A percentile compares a stretch with the other conserved stretches of the same genome.
Conservation (phyloP, 2,113 vertebrate species). For the Limnothrissa miodon region DNA sequence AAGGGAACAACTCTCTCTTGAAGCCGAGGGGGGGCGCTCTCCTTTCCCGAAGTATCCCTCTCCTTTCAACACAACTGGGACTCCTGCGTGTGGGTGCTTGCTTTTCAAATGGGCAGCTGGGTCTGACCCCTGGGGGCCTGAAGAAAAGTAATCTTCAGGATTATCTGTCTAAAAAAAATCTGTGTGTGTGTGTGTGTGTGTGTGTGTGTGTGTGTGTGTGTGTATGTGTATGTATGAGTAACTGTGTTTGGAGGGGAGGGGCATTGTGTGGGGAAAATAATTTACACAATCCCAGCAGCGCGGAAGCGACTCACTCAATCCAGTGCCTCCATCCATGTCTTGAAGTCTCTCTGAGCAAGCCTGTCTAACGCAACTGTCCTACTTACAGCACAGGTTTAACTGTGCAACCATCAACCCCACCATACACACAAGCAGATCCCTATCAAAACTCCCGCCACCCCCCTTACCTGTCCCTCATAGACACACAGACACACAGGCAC, state of each 20-base stretch:
- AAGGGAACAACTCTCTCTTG: neutral
- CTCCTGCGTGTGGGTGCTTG: neutral
- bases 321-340: neutral
- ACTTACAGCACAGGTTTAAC: neutral
- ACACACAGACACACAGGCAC: neutral
- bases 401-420: neutral
- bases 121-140: slow-evolving; percentile 19
- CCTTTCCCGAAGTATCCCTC: neutral
- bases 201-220: neutral
- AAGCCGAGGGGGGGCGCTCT: neutral
- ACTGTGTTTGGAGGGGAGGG: neutral
- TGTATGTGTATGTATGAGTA: neutral
- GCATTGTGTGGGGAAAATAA: slow-evolving; percentile 25
- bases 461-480: neutral
- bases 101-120: slow-evolving; percentile 39
- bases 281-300: slow-evolving; percentile 30
- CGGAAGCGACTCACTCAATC: neutral
- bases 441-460: neutral
- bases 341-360: neutral
- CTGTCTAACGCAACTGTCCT: neutral
- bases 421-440: neutral
- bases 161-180: slow-evolving; percentile 36
- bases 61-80: neutral
- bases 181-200: neutral
- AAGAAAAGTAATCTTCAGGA: slow-evolving; percentile 48